Evolutionary conservation across 2,113 vertebrate species (phyloP).

Genomic region (Apistogramma diplotaenia): DNA sequence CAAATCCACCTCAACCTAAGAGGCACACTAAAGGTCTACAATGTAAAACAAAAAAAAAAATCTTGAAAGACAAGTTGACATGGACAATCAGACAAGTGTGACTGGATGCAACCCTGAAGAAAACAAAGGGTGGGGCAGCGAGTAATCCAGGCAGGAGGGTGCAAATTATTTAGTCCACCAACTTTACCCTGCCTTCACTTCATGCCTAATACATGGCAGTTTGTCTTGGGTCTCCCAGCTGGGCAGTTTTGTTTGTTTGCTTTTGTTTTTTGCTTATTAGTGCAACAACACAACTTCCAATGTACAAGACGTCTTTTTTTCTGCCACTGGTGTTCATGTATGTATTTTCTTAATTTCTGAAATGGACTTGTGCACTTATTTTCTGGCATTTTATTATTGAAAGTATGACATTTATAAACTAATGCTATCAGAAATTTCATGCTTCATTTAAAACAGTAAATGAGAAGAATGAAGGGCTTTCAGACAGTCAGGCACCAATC

Average conservation of each 20-base stretch:
- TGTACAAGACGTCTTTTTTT: not conserved
- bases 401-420: not conserved
- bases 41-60: not conserved
- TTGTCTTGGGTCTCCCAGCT: not conserved
- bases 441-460: no score
- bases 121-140: conserved; percentile 41
- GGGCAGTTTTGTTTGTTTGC: no score
- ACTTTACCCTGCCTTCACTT: conserved; percentile 27
- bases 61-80: not conserved
- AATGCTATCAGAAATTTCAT: no score
- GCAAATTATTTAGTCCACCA: conserved; percentile 67
- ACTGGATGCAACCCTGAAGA: conserved; percentile 7
- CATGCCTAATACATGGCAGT: conserved; percentile 34
- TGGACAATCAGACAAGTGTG: conserved; percentile 12
- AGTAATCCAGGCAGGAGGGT: conserved; percentile 33
- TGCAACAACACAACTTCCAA: no score
- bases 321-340: not conserved
- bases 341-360: not conserved
- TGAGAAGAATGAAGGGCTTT: no score
- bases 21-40: not conserved
- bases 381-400: not conserved
- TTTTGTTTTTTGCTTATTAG: no score
- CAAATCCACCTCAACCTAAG: conserved; percentile 5
- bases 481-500: no score
- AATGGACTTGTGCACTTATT: not conserved